Percentiles rank a stretch among this genome's conserved stretches.
phyloP scores from a whole-genome alignment of 2,797 vertebrate genomes.

The Liasis olivaceus region DNA sequence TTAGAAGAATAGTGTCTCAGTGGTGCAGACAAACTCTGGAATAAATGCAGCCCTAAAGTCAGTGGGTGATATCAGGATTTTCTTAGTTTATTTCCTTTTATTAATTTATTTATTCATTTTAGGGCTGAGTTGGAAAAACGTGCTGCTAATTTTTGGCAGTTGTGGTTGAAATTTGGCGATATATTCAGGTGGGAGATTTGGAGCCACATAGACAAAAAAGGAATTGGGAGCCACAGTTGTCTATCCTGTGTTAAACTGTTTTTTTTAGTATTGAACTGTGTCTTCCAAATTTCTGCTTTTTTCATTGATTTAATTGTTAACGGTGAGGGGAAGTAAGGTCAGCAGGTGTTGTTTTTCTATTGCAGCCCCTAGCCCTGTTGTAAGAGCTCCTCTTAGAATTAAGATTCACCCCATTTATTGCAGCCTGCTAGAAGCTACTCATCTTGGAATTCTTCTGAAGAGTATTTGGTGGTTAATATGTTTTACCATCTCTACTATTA shows the following conservation, averaged over 20 bases:
- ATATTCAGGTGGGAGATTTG: not conserved
- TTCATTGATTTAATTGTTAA: not conserved
- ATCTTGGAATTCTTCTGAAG: not conserved
- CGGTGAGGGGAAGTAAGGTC: not conserved
- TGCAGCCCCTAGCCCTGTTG: not conserved
- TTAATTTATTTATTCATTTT: not conserved
- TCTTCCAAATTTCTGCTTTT: not conserved
- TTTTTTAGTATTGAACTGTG: not conserved
- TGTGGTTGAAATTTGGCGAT: not conserved
- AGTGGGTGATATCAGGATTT: not conserved
- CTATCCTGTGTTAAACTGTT: not conserved
- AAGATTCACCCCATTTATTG: not conserved
- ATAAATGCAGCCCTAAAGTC: not conserved
- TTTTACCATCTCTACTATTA: not conserved
- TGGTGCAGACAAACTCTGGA: not conserved
- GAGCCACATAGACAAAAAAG: not conserved
- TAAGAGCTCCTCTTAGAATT: not conserved
- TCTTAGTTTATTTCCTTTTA: not conserved
- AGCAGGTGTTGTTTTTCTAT: not conserved
- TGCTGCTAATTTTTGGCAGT: not conserved
- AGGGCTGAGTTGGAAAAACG: not conserved
- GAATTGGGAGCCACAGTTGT: not conserved
- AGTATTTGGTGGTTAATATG: not conserved
- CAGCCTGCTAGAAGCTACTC: not conserved
- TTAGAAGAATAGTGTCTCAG: not conserved